phyloP scores from a whole-genome alignment of 2,888 invertebrate genomes.

The Amiota minor region DNA sequence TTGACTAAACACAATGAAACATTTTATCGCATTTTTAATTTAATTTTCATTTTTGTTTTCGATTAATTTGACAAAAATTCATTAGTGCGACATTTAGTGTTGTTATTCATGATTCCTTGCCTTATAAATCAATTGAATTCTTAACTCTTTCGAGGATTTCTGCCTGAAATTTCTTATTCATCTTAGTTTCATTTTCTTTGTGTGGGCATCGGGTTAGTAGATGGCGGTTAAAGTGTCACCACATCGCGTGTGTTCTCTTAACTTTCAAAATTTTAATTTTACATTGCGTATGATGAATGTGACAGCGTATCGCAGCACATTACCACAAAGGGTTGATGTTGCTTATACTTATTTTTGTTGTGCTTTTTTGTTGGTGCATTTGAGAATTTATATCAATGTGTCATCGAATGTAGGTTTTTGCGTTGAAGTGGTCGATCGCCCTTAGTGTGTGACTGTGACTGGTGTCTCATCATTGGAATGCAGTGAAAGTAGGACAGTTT shows the following conservation, averaged over 20 bases:
- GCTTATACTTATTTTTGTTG: too few species aligned
- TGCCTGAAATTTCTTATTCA: too few species aligned
- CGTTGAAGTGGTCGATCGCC: neutral
- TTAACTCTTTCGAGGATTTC: too few species aligned
- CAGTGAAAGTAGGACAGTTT: conserved; percentile 14
- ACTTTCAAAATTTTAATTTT: neutral
- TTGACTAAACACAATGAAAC: conserved; percentile 11
- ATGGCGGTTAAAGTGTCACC: neutral
- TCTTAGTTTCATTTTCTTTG: conserved; percentile 5
- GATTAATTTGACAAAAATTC: conserved; percentile 8
- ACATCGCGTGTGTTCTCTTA: conserved; percentile 15
- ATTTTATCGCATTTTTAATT: conserved; percentile 12
- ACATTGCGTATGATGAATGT: conserved; percentile 20
- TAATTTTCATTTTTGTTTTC: neutral
- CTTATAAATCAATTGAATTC: conserved; percentile 16
- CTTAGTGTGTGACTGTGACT: neutral
- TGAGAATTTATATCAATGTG: conserved; percentile 17
- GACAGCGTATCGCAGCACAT: conserved; percentile 1
- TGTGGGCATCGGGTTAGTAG: conserved; percentile 16
- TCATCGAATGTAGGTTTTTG: conserved; percentile 23
- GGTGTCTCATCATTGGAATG: neutral
- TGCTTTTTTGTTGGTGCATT: neutral
- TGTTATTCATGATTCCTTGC: conserved; percentile 4
- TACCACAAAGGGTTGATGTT: too few species aligned
- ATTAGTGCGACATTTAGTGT: neutral